phyloP scores from a whole-genome alignment of 2,113 vertebrate species.

The Cricetomys ansorgei region DNA sequence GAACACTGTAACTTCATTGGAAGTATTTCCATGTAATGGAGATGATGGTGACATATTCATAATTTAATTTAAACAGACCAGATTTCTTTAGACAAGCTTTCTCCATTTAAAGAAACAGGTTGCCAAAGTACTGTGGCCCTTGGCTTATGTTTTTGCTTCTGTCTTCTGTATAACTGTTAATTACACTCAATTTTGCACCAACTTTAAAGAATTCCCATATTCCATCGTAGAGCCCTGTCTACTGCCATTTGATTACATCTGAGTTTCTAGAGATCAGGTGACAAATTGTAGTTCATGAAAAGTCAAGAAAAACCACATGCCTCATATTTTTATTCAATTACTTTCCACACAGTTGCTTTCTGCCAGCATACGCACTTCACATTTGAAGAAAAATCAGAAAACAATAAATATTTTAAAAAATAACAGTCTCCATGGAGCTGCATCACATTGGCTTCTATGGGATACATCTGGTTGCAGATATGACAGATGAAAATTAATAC shows the following conservation, averaged over 20 bases:
- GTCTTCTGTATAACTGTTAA: conserved; percentile 1
- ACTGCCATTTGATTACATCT: conserved; percentile 50
- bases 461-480: conserved; percentile 56
- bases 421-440: conserved; percentile 61
- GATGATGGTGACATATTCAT: not conserved
- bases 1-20: not conserved
- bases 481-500: conserved; percentile 75
- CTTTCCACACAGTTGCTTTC: conserved; percentile 68
- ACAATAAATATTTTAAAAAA: conserved; percentile 74
- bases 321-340: conserved; percentile 63
- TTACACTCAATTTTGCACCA: not conserved
- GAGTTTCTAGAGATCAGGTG: conserved; percentile 63
- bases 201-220: not conserved
- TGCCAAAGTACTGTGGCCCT: not conserved
- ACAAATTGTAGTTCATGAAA: conserved; percentile 34
- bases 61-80: not conserved
- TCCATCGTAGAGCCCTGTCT: not conserved
- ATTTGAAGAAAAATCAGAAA: conserved; percentile 59
- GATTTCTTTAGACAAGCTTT: not conserved
- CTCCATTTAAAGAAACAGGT: not conserved
- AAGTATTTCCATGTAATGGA: not conserved
- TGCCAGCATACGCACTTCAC: conserved; percentile 61
- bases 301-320: conserved; percentile 65
- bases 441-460: conserved; percentile 54
- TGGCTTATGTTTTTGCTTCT: not conserved